Conservation (phyloP, 2,797 vertebrate species). For the Masticophis lateralis region DNA sequence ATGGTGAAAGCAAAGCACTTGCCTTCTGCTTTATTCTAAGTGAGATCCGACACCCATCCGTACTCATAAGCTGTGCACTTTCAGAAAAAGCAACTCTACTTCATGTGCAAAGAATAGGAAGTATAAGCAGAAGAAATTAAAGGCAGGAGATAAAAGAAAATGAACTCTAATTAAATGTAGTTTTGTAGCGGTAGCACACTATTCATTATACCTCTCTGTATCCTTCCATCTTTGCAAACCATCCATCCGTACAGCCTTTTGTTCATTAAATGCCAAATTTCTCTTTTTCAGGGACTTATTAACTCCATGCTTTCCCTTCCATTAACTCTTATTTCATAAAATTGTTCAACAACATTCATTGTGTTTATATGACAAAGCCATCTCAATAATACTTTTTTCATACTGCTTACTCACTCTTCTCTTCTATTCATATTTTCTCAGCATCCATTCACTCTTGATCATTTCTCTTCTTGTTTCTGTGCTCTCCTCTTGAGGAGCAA, state of each 20-base stretch:
- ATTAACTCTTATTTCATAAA: neutral
- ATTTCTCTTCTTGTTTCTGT: neutral
- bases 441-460: neutral
- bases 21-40: neutral
- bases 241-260: neutral
- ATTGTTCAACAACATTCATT: neutral
- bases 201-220: neutral
- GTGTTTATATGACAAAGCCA: neutral
- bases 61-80: neutral
- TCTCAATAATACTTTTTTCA: neutral
- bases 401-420: neutral
- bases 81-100: neutral
- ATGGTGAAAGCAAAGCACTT: neutral
- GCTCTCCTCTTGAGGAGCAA: neutral
- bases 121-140: neutral
- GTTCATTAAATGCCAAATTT: neutral
- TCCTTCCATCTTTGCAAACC: neutral
- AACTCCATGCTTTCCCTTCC: neutral
- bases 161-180: neutral
- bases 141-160: neutral
- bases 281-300: neutral
- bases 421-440: neutral
- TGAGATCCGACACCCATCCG: neutral
- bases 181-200: neutral
- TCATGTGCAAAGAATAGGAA: neutral